Evolutionary conservation across 2,113 vertebrate genomes (phyloP), one percentile per base, ranked within the genome.

Genomic region (Daphoenositta chrysoptera): DNA sequence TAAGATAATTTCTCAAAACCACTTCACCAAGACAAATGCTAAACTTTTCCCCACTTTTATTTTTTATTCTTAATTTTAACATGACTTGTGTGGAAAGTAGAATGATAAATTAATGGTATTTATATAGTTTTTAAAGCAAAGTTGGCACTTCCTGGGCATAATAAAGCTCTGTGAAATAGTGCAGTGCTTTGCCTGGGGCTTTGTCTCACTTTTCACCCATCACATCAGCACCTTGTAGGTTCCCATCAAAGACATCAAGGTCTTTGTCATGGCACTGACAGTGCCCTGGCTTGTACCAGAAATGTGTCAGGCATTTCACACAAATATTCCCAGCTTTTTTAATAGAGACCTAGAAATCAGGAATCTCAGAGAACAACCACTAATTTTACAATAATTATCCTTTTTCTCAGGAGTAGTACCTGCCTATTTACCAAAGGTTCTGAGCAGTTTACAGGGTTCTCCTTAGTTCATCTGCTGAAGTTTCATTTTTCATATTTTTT

Each of bases 1-100:
- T 87, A 81, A 92, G 51, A 27, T 57, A 81, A 94, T 93, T 93
- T 94, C 37, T 94, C 83, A 89, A 71, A 87, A 63, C 7, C 9
- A 24, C 15, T 58, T 94, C 56, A 85, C 69, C 71, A 17, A 66
- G 77, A 76, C 76, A 80, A 83, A 82, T 53, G 22, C 6, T 84
- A 44, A 92, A 84, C 10, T 80, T 83, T 75, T 39, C 6, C 20
- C 18, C 15, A 12, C 9, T 4, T n/a, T 20, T 54, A 13, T 13
- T 51, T 58, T 68, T 81, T 16, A 20, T 39, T 73, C 66, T 83
- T 40, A 35, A 48, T 47, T 65, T 83, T 56, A 57, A 56, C 22
- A 13, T 35, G 47, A 10, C 11, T 71, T 82, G 69, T 51, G 28
- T 63, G 26, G 50, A 75, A 50, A 45, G 19, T 7, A 11, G 44